A percentile compares a stretch with the other conserved stretches of the same genome.
Evolutionary conservation across 2,888 invertebrate species (phyloP).

Genomic region (Eupeodes luniger): DNA sequence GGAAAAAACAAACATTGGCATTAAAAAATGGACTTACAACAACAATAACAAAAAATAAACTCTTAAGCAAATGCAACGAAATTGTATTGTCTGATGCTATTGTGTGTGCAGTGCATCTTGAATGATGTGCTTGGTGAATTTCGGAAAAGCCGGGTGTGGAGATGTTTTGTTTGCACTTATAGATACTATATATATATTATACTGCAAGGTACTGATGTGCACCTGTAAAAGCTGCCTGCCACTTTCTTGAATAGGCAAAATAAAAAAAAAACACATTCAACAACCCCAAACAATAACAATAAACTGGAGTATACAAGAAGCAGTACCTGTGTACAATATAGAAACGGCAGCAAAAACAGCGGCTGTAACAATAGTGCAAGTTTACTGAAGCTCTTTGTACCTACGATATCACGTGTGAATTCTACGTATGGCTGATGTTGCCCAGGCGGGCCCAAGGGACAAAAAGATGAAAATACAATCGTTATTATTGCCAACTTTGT

Average conservation of each 20-base stretch:
- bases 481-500: slow-evolving; percentile 15
- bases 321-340: neutral
- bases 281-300: slow-evolving; percentile 48
- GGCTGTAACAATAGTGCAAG: slow-evolving; percentile 49
- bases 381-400: slow-evolving; percentile 39
- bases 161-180: slow-evolving; percentile 2
- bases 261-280: slow-evolving; percentile 44
- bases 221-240: slow-evolving; percentile 60
- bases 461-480: neutral
- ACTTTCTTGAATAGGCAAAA: slow-evolving; percentile 55
- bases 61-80: slow-evolving; percentile 52
- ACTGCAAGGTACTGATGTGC: slow-evolving; percentile 1
- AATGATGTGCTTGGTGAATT: neutral
- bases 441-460: slow-evolving; percentile 8
- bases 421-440: neutral
- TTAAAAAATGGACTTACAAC: slow-evolving; percentile 9
- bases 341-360: slow-evolving; percentile 27
- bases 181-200: neutral
- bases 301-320: neutral
- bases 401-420: no score
- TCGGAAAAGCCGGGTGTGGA: neutral
- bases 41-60: neutral
- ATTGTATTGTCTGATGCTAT: slow-evolving; percentile 34
- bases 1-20: neutral
- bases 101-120: slow-evolving; percentile 11